Base-by-base conservation (phyloP, 2,113 vertebrate species). In the Spea multiplicata region DNA sequence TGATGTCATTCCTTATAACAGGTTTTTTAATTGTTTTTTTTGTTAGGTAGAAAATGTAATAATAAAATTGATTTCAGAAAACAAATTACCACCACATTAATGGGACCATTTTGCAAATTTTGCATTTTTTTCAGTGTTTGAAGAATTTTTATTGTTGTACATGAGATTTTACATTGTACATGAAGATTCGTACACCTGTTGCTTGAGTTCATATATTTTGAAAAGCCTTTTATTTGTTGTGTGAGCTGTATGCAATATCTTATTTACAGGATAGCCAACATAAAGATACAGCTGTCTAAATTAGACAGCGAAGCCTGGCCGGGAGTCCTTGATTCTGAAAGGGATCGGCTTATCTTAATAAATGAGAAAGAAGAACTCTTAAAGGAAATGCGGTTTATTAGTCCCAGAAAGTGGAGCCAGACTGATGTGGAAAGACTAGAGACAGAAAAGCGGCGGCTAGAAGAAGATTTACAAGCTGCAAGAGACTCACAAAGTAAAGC, bases 291-390 rank as follows among this genome's bases (percentile, higher is more conserved):
- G 83, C 94, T 99, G 80, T 96, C 96, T 52, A 96, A 95, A 82
- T 91, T 99, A 49, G 96, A 98, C 89, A 96, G 93, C 0, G 96
- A 99, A 88, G 96, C 96, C 9, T 99, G 97, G 97, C 97, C 97
- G 0, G 97, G 97, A 0, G 91, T 97, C 82, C 90, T 99, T 81
- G 97, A 99, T 88, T 96, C 96, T 0, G 97, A 99, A 88, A 88
- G 95, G 14, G 97, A 99, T 81, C 94, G 97, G 2, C 91, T 99
- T 49, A 97, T 99, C 83, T 88, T 99, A 76, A 97, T 99, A 85
- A 98, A 93, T 0, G 97, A 99, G 88, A 99, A 99, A 83, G 97
- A 99, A 86, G 96, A 99, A 88, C 93, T 99, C 44, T 89, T 99
- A 71, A 99, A 97, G 85, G 97, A 99, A 88, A 95, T 99, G 92